Evolutionary conservation across 2,113 vertebrate species (phyloP), one percentile per base, ranked within the genome.

Genomic region (Eidolon helvum): DNA sequence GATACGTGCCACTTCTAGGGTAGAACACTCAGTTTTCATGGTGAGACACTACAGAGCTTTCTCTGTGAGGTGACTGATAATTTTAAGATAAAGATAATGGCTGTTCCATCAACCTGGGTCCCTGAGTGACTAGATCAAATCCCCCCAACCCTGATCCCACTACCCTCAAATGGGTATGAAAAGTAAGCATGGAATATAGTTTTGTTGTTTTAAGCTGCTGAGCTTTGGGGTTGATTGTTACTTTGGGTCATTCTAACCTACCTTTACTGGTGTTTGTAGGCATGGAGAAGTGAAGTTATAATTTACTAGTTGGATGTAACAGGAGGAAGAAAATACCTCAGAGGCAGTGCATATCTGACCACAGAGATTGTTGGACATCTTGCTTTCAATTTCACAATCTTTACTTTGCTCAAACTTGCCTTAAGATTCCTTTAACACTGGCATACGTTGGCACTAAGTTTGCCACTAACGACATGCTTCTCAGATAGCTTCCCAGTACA

Each of bases 391-490:
- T 86, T 63, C 55, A 69, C 53, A 87, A 33, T 40, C 84, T 35
- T 71, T 57, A 9, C 55, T 90, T 84, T 33, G 12, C 40, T 96
- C 40, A 86, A 45, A 82, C 11, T 90, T 8, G 6, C 61, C 55
- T 80, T 94, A 93, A 84, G 38, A 79, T 91, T 95, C 83, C 87
- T 91, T 90, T 75, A 72, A 71, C 28, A 40, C 5, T 24, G 61
- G 68, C 33, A 48, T 33, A 38, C 40, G 77, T 95, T n/a, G 43
- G 74, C 26, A 28, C n/a, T 40, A 43, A 91, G 22, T 77, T 15
- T 59, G 30, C 63, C 9, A 26, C 82, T 94, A 79, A 55, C 43
- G 80, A 33, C 50, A 2, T 65, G 28, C n/a, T 83, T 59, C 53
- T 79, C 68, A 96, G 92, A 92, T 48, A 97, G 59, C 83, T 87